phyloP scores from a whole-genome alignment of 2,113 vertebrate genomes.

The Dicaeum eximium region DNA sequence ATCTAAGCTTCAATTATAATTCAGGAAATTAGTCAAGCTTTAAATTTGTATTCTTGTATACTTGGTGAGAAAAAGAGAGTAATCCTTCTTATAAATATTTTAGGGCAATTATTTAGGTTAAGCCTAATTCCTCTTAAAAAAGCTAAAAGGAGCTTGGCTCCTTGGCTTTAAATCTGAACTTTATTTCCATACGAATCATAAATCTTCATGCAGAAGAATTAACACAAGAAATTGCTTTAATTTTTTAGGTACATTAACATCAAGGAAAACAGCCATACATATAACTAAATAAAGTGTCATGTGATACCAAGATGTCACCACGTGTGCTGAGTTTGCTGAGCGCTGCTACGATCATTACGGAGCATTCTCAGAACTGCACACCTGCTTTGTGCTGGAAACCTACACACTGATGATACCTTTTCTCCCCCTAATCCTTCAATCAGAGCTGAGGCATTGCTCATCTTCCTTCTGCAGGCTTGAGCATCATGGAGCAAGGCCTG shows the following conservation, averaged over 20 bases:
- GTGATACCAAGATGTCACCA: background rate
- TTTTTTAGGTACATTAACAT: background rate
- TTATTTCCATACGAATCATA: background rate
- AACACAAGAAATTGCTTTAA: background rate
- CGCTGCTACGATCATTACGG: rapidly evolving
- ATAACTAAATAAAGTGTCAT: background rate
- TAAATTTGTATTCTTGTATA: constrained; percentile 7
- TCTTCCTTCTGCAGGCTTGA: constrained; percentile 76
- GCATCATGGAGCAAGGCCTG: constrained; percentile 79
- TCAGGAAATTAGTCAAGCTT: constrained; percentile 30
- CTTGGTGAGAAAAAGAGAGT: background rate
- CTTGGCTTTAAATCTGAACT: constrained; percentile 11
- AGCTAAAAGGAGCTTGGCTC: constrained; percentile 4
- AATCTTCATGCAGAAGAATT: background rate
- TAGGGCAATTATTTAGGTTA: constrained; percentile 49
- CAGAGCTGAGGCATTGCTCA: constrained; percentile 79
- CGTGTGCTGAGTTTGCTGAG: background rate
- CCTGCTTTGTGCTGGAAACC: background rate
- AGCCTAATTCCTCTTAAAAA: constrained; percentile 18
- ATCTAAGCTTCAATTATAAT: constrained; percentile 25
- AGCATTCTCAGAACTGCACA: background rate
- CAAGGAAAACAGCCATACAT: background rate
- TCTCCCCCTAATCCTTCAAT: constrained; percentile 82
- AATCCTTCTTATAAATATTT: constrained; percentile 50
- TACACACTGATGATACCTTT: constrained; percentile 66